A percentile compares a stretch with the other conserved stretches of the same genome.
phyloP scores from a whole-genome alignment of 2,113 vertebrate species.

The Xiphias gladius region DNA sequence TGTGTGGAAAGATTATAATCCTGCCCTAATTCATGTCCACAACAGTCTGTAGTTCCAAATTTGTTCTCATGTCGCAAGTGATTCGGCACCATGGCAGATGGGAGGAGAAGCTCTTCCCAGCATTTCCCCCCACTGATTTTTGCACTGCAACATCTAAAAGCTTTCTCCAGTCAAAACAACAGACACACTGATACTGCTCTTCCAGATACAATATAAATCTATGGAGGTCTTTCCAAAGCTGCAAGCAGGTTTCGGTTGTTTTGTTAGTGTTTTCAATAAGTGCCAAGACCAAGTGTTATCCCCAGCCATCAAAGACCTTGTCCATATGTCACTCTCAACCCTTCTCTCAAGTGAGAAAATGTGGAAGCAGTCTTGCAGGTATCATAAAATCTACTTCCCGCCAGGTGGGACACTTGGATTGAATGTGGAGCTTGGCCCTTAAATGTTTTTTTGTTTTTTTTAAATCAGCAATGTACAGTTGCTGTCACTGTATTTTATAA shows the following conservation, averaged over 20 bases:
- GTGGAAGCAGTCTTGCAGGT: slow-evolving; percentile 16
- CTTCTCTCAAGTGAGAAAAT: slow-evolving; percentile 36
- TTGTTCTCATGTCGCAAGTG: slow-evolving; percentile 14
- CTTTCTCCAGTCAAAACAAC: slow-evolving; percentile 39
- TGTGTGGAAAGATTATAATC: background rate
- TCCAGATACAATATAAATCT: slow-evolving; percentile 41
- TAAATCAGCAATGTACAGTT: background rate
- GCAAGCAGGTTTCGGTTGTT: slow-evolving; percentile 47
- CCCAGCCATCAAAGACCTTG: slow-evolving; percentile 39
- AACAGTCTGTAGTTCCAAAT: background rate
- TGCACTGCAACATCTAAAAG: slow-evolving; percentile 32
- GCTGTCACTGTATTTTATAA: slow-evolving; percentile 33
- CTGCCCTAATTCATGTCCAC: background rate
- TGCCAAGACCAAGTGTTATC: slow-evolving; percentile 23
- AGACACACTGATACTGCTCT: slow-evolving; percentile 37
- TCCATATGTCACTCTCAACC: slow-evolving; percentile 39
- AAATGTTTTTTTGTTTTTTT: slow-evolving; percentile 22
- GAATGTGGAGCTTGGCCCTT: background rate
- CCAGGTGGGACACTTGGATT: slow-evolving; percentile 4
- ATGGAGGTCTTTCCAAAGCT: slow-evolving; percentile 42
- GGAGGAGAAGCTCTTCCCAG: slow-evolving; percentile 23
- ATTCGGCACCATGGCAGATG: slow-evolving; percentile 26
- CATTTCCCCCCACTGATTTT: slow-evolving; percentile 28
- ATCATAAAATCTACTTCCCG: slow-evolving; percentile 13
- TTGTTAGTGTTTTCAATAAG: slow-evolving; percentile 34